phyloP scores from a whole-genome alignment of 2,888 invertebrate genomes.

The Sericinus montela region DNA sequence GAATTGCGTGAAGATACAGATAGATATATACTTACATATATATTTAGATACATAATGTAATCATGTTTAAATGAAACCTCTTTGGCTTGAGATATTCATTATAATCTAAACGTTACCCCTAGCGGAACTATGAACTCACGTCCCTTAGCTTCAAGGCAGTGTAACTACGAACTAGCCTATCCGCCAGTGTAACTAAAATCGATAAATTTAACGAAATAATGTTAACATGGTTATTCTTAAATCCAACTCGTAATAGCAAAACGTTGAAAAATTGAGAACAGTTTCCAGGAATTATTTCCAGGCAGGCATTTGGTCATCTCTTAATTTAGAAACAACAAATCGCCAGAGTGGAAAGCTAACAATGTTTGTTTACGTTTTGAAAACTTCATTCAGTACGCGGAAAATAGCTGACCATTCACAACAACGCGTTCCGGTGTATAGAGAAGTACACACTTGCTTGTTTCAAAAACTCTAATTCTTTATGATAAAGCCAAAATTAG shows the following conservation, averaged over 20 bases:
- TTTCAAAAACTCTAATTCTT: not conserved
- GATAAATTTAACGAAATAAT: too few species aligned
- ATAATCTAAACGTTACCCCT: too few species aligned
- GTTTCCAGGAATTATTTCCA: slow-evolving; percentile 13
- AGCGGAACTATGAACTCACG: too few species aligned
- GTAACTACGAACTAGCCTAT: too few species aligned
- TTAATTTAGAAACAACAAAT: slow-evolving; percentile 25
- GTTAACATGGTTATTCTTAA: not conserved
- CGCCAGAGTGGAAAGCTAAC: slow-evolving; percentile 13
- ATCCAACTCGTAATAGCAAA: not conserved
- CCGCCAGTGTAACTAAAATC: too few species aligned
- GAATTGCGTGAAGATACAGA: too few species aligned
- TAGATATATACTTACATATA: too few species aligned
- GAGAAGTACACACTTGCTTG: not conserved
- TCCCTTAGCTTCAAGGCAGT: too few species aligned
- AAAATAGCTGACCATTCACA: slow-evolving; percentile 15
- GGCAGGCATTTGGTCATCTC: slow-evolving; percentile 18
- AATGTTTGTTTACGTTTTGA: slow-evolving; percentile 24
- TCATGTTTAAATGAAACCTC: too few species aligned
- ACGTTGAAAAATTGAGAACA: not conserved
- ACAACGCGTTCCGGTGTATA: slow-evolving; percentile 3
- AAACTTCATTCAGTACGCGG: slow-evolving; percentile 23
- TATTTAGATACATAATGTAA: too few species aligned
- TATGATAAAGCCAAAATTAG: too few species aligned
- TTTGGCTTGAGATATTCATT: too few species aligned